Conservation (phyloP, 2,888 invertebrate genomes). For the Hemaris fuciformis region DNA sequence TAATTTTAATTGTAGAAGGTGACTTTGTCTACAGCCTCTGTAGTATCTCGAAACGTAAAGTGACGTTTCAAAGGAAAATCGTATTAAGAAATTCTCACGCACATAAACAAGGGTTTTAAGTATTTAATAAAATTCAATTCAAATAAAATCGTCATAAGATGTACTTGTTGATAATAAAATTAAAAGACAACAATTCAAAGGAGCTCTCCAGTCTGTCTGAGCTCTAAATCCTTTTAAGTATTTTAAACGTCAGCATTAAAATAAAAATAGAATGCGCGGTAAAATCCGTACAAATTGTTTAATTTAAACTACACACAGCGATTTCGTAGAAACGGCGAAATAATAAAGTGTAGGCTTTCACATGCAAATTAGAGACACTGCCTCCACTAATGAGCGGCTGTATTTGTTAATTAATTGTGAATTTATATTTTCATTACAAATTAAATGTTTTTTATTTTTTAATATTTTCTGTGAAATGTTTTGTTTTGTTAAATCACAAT, state of each 20-base stretch:
- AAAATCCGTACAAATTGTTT: background rate
- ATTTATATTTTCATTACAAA: background rate
- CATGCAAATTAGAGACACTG: constrained; percentile 6
- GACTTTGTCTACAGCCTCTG: too few species aligned
- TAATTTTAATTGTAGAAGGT: too few species aligned
- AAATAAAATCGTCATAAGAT: background rate
- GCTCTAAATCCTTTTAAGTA: background rate
- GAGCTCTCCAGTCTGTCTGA: background rate
- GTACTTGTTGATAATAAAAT: background rate
- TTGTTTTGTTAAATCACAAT: background rate
- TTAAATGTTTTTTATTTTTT: background rate
- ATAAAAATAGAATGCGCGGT: background rate
- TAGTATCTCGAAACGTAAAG: too few species aligned
- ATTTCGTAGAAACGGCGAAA: background rate
- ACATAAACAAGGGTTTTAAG: background rate
- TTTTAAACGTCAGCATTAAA: constrained; percentile 1
- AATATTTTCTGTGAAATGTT: background rate
- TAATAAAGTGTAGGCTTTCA: constrained; percentile 9
- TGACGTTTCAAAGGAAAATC: background rate
- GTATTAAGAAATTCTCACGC: background rate
- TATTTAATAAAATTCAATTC: background rate
- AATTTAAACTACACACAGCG: background rate
- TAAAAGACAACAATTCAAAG: background rate
- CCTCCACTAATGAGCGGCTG: background rate
- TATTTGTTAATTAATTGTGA: constrained; percentile 1